Percentiles rank a stretch among this genome's conserved stretches.
Evolutionary conservation across 2,888 invertebrate species (phyloP).

Genomic region (Conistra vaccinii): DNA sequence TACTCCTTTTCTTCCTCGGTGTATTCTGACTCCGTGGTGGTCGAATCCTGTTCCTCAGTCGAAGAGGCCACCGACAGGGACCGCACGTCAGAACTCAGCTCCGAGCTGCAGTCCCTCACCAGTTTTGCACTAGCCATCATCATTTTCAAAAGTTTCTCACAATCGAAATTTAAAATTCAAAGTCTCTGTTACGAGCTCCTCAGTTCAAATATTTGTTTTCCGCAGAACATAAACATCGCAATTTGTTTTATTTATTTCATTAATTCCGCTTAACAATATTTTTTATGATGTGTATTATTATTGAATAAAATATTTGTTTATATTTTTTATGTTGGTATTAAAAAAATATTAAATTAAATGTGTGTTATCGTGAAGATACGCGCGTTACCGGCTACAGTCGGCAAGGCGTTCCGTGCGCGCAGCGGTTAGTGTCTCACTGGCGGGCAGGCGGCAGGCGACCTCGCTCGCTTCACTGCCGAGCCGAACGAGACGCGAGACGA

Average conservation of each 20-base stretch:
- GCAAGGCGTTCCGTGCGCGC: conserved; percentile 75
- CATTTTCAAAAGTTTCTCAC: conserved; percentile 77
- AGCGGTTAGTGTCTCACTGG: conserved; percentile 80
- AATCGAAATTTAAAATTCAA: conserved; percentile 30
- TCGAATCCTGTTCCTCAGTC: conserved; percentile 90
- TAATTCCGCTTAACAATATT: conserved; percentile 17
- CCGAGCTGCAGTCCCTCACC: conserved; percentile 89
- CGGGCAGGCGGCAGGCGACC: conserved; percentile 42
- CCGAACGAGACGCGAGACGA: conserved; percentile 63
- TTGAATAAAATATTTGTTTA: conserved; percentile 32
- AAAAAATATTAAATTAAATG: conserved; percentile 54
- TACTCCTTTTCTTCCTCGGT: conserved; percentile 92
- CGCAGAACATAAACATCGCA: conserved; percentile 60
- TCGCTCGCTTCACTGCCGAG: conserved; percentile 58
- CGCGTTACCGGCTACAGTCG: conserved; percentile 72
- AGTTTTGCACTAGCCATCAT: conserved; percentile 91
- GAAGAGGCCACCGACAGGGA: conserved; percentile 89
- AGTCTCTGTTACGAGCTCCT: conserved; percentile 47
- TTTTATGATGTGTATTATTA: conserved; percentile 9
- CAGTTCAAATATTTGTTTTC: conserved; percentile 67
- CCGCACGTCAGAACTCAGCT: conserved; percentile 87
- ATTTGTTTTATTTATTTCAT: conserved; percentile 23
- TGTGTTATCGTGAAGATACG: conserved; percentile 74
- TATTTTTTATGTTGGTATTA: conserved; percentile 1
- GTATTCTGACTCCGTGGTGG: conserved; percentile 90